Conservation (phyloP, 2,888 invertebrate species). For the Luperina testacea region DNA sequence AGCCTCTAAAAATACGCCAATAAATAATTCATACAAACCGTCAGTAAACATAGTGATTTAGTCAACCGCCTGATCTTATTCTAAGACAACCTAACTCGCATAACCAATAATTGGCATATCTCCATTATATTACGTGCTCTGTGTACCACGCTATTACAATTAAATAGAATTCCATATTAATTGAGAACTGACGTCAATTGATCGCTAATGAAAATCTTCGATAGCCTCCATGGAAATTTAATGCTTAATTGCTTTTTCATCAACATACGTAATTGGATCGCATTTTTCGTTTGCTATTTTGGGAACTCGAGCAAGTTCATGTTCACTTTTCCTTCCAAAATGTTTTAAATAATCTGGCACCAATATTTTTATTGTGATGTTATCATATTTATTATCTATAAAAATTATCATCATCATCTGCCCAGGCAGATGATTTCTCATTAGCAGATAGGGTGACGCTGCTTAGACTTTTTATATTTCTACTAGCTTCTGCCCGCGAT, state of each 20-base stretch:
- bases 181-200: conserved; percentile 52
- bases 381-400: no score
- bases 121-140: conserved; percentile 13
- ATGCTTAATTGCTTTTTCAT: conserved; percentile 48
- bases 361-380: not conserved
- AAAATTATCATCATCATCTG: no score
- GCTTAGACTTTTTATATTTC: no score
- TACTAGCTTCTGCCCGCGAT: no score
- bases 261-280: conserved; percentile 18
- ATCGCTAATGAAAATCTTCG: conserved; percentile 60
- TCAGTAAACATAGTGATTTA: no score
- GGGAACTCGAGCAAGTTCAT: not conserved
- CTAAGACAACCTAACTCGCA: no score
- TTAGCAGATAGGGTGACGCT: no score
- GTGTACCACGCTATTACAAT: conserved; percentile 33
- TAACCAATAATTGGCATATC: conserved; percentile 5
- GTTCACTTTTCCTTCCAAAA: not conserved
- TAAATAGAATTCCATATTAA: conserved; percentile 61
- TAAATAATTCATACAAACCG: no score
- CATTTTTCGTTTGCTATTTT: conserved; percentile 9
- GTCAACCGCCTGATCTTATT: no score
- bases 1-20: no score
- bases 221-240: conserved; percentile 49
- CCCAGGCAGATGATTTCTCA: no score
- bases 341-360: not conserved